Conservation (phyloP, 2,888 invertebrate genomes). For the Incurvaria masculella region DNA sequence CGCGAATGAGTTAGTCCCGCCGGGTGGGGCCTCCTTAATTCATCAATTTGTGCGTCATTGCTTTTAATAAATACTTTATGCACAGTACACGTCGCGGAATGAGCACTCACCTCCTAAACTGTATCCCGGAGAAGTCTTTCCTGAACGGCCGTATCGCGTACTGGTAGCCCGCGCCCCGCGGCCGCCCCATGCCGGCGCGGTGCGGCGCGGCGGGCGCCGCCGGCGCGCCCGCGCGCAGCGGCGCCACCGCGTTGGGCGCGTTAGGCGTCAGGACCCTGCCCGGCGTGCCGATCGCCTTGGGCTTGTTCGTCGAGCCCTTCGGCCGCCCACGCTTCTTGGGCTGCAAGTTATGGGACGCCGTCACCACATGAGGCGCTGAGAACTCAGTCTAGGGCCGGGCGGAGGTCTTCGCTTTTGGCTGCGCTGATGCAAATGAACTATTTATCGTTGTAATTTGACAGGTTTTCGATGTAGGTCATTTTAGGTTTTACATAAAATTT, state of each 20-base stretch:
- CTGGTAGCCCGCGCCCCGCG: slow-evolving; percentile 40
- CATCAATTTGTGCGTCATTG: too few species aligned
- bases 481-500: too few species aligned
- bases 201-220: slow-evolving; percentile 16
- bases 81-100: background rate
- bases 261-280: slow-evolving; percentile 11
- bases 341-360: slow-evolving; percentile 20
- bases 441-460: too few species aligned
- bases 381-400: background rate
- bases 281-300: slow-evolving; percentile 24
- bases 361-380: background rate
- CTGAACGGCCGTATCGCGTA: slow-evolving; percentile 45
- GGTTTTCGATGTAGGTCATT: too few species aligned
- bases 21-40: too few species aligned
- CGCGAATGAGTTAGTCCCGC: too few species aligned
- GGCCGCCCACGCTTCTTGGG: slow-evolving; percentile 50
- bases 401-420: background rate
- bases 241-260: slow-evolving; percentile 11
- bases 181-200: slow-evolving; percentile 24
- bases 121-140: slow-evolving; percentile 52
- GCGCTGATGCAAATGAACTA: too few species aligned
- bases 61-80: background rate
- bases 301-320: slow-evolving; percentile 52
- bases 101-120: slow-evolving; percentile 40
- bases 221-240: slow-evolving; percentile 7